Evolutionary conservation across 1,140 invertebrate genomes (phyloP), one percentile per base, ranked within the genome.

Genomic region (Pachyrhynchus sulphureomaculatus): DNA sequence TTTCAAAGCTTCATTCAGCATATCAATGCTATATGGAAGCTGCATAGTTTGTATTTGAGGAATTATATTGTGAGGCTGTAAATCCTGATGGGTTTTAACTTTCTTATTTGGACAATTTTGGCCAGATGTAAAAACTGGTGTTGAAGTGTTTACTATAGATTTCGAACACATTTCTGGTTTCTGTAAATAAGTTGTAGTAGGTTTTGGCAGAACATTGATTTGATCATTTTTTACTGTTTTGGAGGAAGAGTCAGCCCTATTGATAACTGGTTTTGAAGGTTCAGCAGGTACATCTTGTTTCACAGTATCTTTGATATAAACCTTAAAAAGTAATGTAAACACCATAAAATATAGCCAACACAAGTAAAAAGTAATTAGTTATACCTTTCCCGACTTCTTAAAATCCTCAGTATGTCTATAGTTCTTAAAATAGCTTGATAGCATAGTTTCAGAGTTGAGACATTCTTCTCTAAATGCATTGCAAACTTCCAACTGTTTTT

Each of bases 391-490:
- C 41, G 84, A 84, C 64, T 81, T 83, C 20, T 83, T 75, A 64
- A 84, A 81, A 48, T 87, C 83, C 20, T 84, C 83, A 2, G 83
- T 84, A 62, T 81, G 82, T 55, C 82, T 74, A 18, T 84, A 70
- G 0, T 83, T 83, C 41, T 84, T 83, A 18, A 87, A 83, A 69
- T 86, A 88, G 26, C 82, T 83, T 51, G 82, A 84, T 2, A 88
- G 66, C 85, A 87, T 87, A 18, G 80, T 78, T 72, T 88, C 86
- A 0, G 87, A 85, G 62, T 80, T 85, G 1, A 82, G 77, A 62
- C 86, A 86, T n/a, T 83, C 81, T 63, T 85, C 81, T 54, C 84
- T 75, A 70, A 88, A 87, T 17, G 82, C 80, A 65, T 81, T 80
- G 48, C 81, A 83, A 32, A 76, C 81, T 49, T 88, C 86, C 39